Evolutionary conservation across 2,888 invertebrate species (phyloP), one percentile per base, ranked within the genome.

Genomic region (Macroteleia sp.): DNA sequence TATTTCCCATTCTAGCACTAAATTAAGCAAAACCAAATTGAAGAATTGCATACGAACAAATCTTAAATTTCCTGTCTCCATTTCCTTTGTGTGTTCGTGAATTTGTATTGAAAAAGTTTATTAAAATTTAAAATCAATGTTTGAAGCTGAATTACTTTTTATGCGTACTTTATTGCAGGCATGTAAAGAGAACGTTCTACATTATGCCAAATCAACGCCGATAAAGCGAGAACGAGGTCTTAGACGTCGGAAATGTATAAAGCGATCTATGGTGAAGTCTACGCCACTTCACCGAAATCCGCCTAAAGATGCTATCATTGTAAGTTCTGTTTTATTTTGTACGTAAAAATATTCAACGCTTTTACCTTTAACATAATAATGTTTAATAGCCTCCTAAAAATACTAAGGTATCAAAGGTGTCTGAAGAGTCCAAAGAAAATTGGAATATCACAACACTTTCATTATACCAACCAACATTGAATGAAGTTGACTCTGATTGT

Each of bases 111-210:
- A n/a, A n/a, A n/a, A n/a, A n/a, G n/a, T n/a, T n/a, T n/a, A n/a
- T n/a, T n/a, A n/a, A n/a, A n/a, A n/a, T n/a, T n/a, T n/a, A n/a
- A n/a, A n/a, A n/a, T n/a, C n/a, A n/a, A n/a, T n/a, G n/a, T n/a
- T n/a, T n/a, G n/a, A n/a, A n/a, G n/a, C n/a, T n/a, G n/a, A n/a
- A n/a, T n/a, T n/a, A n/a, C n/a, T n/a, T n/a, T n/a, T n/a, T n/a
- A n/a, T n/a, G n/a, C n/a, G n/a, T n/a, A n/a, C n/a, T n/a, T n/a
- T n/a, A n/a, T 79, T 70, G 67, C 69, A 91, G 91, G 90, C 89
- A 67, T 91, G 90, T 81, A 91, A 90, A 81, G 91, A 91, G 77
- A 91, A 91, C 82, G 90, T 91, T 84, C 83, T 90, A 77, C 89
- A 91, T 83, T 91, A 90, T 80, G 84, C 89, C 28, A 91, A 91